Evolutionary conservation across 2,888 invertebrate genomes (phyloP), one percentile per base, ranked within the genome.

Genomic region (Escarpia spicata): DNA sequence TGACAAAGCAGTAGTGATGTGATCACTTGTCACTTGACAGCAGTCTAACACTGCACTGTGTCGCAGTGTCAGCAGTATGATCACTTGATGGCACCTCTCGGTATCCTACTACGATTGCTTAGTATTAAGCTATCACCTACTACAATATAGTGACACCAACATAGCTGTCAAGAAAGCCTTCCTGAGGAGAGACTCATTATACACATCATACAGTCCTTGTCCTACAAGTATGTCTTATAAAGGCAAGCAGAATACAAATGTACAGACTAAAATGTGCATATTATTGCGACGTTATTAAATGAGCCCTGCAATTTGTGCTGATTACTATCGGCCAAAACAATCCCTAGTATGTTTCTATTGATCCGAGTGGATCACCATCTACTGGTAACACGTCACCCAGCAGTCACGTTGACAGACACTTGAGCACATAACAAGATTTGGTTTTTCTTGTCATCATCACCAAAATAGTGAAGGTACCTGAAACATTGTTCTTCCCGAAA

Each of bases 191-290:
- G 75, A 75, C 75, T n/a, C 19, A 19, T 75, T 75, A 75, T 75
- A 75, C 75, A 75, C 2, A 75, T 75, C 75, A 75, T 75, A 26
- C n/a, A 6, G 26, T 75, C n/a, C 75, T 75, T 75, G 75, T 75
- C 75, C 75, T 75, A 75, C 75, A 75, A 19, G 75, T 60, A 60
- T 26, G 26, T 75, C 19, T 75, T 75, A 26, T n/a, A 6, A 75
- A 75, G 75, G 75, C 75, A 75, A 75, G 75, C 75, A 75, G n/a
- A 75, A 75, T 75, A 75, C n/a, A 75, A 75, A 75, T 75, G 75
- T 75, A 75, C 75, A 75, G 75, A 75, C 75, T 15, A 26, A 75
- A 75, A 75, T 8, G 75, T 8, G 75, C 75, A 75, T 26, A 26
- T n/a, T 75, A 75, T n/a, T 26, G 75, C 75, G 6, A n/a, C 26